Conservation (phyloP, 2,113 vertebrate genomes). For the Carassius carassius region DNA sequence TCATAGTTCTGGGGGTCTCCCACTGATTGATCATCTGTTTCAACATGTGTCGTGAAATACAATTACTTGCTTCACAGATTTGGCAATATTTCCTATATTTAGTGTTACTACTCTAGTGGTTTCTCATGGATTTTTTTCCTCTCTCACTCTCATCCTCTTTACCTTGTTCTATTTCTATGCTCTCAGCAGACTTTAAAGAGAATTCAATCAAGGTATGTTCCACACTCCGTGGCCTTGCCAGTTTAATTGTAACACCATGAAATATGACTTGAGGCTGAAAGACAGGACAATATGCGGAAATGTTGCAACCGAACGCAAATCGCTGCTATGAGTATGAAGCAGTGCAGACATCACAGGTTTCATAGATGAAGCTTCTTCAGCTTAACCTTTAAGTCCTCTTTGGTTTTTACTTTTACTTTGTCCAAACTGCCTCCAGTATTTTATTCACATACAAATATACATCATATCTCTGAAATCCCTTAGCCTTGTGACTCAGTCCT, state of each 20-base stretch:
- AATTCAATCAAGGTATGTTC: constrained; percentile 49
- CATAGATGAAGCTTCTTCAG: background rate
- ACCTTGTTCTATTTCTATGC: constrained; percentile 34
- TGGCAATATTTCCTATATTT: background rate
- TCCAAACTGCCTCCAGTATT: background rate
- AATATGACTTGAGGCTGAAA: constrained; percentile 40
- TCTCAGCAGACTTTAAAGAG: constrained; percentile 52
- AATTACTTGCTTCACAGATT: constrained; percentile 34
- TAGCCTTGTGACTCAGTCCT: constrained; percentile 6
- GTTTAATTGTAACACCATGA: constrained; percentile 41
- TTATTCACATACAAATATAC: background rate
- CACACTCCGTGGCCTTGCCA: constrained; percentile 3
- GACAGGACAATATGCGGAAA: constrained; percentile 46
- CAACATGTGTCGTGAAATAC: constrained; percentile 19
- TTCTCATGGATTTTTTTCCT: background rate
- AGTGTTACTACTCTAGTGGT: background rate
- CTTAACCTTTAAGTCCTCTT: constrained; percentile 37
- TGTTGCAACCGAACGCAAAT: constrained; percentile 32
- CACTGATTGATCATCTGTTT: constrained; percentile 33
- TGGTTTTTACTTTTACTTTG: background rate
- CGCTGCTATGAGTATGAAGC: background rate
- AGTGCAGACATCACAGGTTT: constrained; percentile 11
- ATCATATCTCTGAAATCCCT: background rate
- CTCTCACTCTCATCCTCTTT: constrained; percentile 2
- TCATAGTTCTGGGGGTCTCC: constrained; percentile 12